phyloP scores from a whole-genome alignment of 2,888 invertebrate species.

The Coleophora deauratella region DNA sequence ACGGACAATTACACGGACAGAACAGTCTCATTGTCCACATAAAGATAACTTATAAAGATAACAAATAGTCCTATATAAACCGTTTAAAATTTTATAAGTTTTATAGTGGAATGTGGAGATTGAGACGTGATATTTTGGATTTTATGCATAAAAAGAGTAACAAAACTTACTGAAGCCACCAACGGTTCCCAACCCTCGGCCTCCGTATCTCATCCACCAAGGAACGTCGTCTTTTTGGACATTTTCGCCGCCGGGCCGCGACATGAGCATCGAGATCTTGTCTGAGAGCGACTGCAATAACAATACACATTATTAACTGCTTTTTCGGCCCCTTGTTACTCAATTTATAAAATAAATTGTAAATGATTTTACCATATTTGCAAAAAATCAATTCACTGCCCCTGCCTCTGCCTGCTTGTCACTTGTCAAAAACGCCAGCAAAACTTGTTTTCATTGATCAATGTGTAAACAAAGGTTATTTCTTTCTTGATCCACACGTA shows the following conservation, averaged over 20 bases:
- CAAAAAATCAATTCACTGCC: constrained; percentile 67
- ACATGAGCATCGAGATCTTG: constrained; percentile 85
- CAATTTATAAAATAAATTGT: constrained; percentile 28
- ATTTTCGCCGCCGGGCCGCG: constrained; percentile 85
- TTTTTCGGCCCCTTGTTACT: constrained; percentile 8
- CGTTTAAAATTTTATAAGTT: too few species aligned
- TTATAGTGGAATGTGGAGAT: too few species aligned
- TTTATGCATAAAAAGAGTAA: not conserved
- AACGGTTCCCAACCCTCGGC: constrained; percentile 86
- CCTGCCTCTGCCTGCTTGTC: constrained; percentile 24
- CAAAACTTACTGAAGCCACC: constrained; percentile 85
- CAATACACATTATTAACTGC: constrained; percentile 28
- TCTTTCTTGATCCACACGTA: too few species aligned
- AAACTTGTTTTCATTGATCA: too few species aligned
- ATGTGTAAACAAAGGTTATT: too few species aligned
- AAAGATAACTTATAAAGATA: too few species aligned
- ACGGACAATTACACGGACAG: too few species aligned
- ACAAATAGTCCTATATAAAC: too few species aligned
- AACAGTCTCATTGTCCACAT: too few species aligned
- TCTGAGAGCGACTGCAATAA: constrained; percentile 81
- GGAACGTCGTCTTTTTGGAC: constrained; percentile 87
- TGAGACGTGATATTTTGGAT: too few species aligned
- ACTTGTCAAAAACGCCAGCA: constrained; percentile 32
- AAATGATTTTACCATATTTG: constrained; percentile 57
- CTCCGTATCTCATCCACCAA: constrained; percentile 93